These are phyloP conservation scores for Amblyjoppa proteus DNA, from an alignment of 2,888 invertebrate species.

Conservation along the genomic window DNA sequence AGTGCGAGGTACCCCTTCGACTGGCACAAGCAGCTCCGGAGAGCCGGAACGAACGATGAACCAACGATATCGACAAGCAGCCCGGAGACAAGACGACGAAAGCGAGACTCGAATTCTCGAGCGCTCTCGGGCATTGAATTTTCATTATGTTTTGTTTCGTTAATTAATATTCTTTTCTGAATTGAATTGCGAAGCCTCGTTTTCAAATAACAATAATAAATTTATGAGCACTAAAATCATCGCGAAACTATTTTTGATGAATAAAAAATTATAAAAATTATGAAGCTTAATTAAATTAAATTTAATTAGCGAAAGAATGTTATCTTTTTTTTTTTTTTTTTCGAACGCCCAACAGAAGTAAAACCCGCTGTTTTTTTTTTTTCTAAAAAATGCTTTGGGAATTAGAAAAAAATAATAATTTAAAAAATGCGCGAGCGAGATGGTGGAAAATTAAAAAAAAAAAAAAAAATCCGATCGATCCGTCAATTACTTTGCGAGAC, in stretches of 20 bases:
- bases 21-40: constrained; percentile 49
- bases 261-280: too few species aligned
- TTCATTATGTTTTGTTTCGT: neutral
- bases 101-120: neutral
- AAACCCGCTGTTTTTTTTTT: neutral
- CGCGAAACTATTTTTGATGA: neutral
- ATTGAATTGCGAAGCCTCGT: neutral
- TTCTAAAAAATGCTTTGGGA: too few species aligned
- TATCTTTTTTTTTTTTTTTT: neutral
- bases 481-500: too few species aligned
- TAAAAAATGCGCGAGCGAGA: too few species aligned
- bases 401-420: too few species aligned
- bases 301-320: neutral
- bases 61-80: neutral
- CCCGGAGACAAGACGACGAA: neutral
- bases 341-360: neutral
- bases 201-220: too few species aligned
- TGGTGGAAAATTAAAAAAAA: too few species aligned
- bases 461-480: too few species aligned
- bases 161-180: neutral
- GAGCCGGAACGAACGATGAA: constrained; percentile 31
- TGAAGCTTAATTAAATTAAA: neutral
- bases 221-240: neutral
- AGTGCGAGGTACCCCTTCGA: constrained; percentile 48
- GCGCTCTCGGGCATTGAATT: neutral